Percentiles rank a stretch among this genome's conserved stretches.
phyloP scores from a whole-genome alignment of 2,797 vertebrate genomes.

The Momotus momota region DNA sequence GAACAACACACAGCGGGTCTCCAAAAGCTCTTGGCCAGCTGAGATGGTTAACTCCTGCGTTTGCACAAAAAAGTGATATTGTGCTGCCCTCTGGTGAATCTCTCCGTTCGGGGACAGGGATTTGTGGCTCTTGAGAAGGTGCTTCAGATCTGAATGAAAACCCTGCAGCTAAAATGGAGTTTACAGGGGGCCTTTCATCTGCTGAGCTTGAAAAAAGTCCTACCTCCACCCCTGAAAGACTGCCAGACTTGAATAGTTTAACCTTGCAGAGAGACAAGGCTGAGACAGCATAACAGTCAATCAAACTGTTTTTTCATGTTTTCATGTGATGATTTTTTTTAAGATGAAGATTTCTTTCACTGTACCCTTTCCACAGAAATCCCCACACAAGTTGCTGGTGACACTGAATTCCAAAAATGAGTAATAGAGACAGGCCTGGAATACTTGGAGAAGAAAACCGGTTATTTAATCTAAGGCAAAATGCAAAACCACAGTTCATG shows the following conservation, averaged over 20 bases:
- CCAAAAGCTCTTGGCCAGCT: not conserved
- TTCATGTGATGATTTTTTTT: not conserved
- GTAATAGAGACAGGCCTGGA: not conserved
- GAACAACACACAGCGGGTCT: not conserved
- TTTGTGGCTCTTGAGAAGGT: not conserved
- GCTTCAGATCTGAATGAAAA: not conserved
- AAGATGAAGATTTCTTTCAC: not conserved
- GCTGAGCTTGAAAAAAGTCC: not conserved
- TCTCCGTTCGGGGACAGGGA: fast-evolving
- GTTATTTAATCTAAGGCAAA: not conserved
- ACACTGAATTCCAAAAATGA: not conserved
- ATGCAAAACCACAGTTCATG: not conserved
- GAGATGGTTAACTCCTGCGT: not conserved
- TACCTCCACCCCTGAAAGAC: not conserved
- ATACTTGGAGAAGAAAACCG: not conserved
- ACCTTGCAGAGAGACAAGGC: not conserved
- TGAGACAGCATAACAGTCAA: not conserved
- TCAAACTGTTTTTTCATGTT: not conserved
- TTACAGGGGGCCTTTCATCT: not conserved
- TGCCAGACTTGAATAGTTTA: not conserved
- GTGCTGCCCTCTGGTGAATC: constrained; percentile 67
- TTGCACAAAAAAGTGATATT: not conserved
- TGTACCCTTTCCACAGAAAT: not conserved
- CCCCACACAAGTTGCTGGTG: not conserved
- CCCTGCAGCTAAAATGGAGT: not conserved